Base-by-base conservation (phyloP, 2,888 invertebrate species). In the Melikaiella ostensackeni region DNA sequence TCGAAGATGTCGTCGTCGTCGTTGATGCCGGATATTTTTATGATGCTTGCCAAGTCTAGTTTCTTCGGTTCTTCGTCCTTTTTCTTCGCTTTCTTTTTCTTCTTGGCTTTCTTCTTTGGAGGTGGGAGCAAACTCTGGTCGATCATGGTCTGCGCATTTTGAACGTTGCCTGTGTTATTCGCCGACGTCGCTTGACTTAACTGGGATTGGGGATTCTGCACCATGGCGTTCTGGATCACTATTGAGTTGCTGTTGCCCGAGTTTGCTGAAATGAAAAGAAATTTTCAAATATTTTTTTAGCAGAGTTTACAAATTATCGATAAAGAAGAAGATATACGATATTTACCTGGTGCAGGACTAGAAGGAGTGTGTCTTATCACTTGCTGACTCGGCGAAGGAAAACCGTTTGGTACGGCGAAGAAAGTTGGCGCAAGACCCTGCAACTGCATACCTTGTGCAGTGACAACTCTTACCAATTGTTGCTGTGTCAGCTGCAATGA, bases 21-120 rank as follows among this genome's bases (percentile, higher is more conserved):
- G 75, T 95, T 95, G 80, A 94, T 95, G 77, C 95, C 94, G 73
- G 95, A 95, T 79, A 95, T 92, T 90, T 95, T 95, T 94, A 95
- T 95, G 57, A 95, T 94, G 90, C 95, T 95, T 75, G 95, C 95
- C 84, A 95, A 92, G 90, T 95, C 95, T 75, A 95, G 89, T 87
- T 94, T 94, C 55, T 92, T 92, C 75, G 89, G 87, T 59, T 91
- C 91, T 46, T 92, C 92, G 38, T 92, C 92, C 82, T 92, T 92
- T 79, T 92, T 92, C 84, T 92, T 93, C 74, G 92, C 91, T 83
- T 93, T 93, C 80, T 92, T 92, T 87, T 93, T 94, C 86, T 94
- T 94, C 86, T 94, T 94, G 2, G 92, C 91, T 81, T 92, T 92
- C 83, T 92, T 92, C 85, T 92, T 92, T 42, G 93, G 92, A 63